A percentile compares a stretch with the other conserved stretches of the same genome.
These are phyloP conservation scores for Magallana angulata DNA, from an alignment of 1,140 invertebrate genomes.

Conservation along the genomic window DNA sequence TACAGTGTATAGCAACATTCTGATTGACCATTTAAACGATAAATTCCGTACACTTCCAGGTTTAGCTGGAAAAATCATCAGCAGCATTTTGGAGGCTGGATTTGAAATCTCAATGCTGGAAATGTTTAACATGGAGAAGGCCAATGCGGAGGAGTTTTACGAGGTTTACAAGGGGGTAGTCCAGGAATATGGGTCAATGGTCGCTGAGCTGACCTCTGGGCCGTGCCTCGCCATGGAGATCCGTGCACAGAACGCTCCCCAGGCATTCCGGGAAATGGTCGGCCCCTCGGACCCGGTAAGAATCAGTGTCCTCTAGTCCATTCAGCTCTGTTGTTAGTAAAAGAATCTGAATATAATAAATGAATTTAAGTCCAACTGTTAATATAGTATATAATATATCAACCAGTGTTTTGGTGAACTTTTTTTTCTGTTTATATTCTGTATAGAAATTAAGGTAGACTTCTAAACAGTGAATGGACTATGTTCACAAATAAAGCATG, in stretches of 20 bases:
- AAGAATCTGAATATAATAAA: no score
- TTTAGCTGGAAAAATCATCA: conserved; percentile 85
- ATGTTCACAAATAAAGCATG: no score
- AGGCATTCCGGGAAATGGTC: conserved; percentile 90
- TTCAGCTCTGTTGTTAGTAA: no score
- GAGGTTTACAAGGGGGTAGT: conserved; percentile 90
- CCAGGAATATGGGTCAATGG: conserved; percentile 83
- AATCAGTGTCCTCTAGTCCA: conserved; percentile 49
- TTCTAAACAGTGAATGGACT: no score
- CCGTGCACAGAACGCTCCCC: conserved; percentile 83
- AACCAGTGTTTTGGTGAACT: no score
- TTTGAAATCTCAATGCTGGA: conserved; percentile 88
- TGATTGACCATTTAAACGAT: no score
- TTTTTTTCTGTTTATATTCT: no score
- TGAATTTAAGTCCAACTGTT: no score
- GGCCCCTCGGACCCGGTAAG: conserved; percentile 93
- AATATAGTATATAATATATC: no score
- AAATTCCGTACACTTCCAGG: conserved; percentile 68
- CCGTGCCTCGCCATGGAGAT: conserved; percentile 93
- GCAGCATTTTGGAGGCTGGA: conserved; percentile 86
- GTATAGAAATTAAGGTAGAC: no score
- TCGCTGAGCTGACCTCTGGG: conserved; percentile 89
- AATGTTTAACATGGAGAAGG: conserved; percentile 86
- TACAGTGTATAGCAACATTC: no score
- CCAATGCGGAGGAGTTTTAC: conserved; percentile 93